Conservation (phyloP, 2,113 vertebrate genomes). For the Ailurus styani region DNA sequence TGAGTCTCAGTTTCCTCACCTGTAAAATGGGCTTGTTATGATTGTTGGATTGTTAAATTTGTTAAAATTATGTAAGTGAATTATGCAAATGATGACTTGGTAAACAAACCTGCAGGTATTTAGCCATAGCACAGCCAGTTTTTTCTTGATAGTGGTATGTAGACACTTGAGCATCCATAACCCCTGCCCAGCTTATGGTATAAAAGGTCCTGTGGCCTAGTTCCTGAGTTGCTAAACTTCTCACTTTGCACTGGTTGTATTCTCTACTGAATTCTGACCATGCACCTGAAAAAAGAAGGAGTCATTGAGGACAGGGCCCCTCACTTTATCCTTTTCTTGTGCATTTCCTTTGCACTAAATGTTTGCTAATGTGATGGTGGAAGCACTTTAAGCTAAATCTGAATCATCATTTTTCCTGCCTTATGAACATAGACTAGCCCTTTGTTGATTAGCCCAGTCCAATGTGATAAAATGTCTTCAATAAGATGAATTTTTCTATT, state of each 20-base stretch:
- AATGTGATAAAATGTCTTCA: background rate
- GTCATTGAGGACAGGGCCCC: background rate
- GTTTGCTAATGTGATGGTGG: background rate
- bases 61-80: background rate
- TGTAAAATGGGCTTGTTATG: background rate
- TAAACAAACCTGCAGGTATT: background rate
- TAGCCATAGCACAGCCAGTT: background rate
- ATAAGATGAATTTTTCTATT: background rate
- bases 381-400: background rate
- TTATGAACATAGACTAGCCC: background rate
- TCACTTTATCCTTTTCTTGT: background rate
- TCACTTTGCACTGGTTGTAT: background rate
- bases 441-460: background rate
- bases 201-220: background rate
- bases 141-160: background rate
- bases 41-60: background rate
- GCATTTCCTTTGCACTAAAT: background rate
- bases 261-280: background rate
- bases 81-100: background rate
- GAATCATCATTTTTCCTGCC: background rate
- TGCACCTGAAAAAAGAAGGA: background rate
- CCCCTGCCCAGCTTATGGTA: background rate
- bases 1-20: background rate
- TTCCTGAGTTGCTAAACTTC: background rate
- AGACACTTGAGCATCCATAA: background rate